These are phyloP conservation scores for Darevskia mixta DNA, from an alignment of 2,797 vertebrate species.

Conservation along the genomic window DNA sequence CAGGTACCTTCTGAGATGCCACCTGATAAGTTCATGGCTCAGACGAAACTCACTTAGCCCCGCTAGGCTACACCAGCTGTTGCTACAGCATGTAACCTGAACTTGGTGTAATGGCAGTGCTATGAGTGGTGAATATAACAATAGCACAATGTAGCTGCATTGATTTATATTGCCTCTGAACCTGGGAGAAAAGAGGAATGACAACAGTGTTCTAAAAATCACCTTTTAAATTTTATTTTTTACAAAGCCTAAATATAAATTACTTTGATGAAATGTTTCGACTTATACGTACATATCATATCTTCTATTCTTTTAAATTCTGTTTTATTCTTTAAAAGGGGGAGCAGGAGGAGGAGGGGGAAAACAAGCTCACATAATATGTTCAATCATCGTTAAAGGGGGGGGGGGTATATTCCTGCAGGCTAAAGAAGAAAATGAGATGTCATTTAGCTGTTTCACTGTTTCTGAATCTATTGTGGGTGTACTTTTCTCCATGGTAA, in stretches of 20 bases:
- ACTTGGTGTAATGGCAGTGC: background rate
- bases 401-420: rapidly evolving
- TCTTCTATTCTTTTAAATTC: background rate
- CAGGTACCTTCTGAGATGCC: background rate
- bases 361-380: background rate
- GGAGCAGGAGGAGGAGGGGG: background rate
- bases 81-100: background rate
- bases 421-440: background rate
- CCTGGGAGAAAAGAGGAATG: background rate
- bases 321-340: background rate
- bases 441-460: conserved; percentile 22
- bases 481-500: conserved; percentile 18
- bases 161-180: conserved; percentile 2
- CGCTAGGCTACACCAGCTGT: background rate
- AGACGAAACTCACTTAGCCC: background rate
- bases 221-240: background rate
- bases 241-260: background rate
- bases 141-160: background rate
- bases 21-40: background rate
- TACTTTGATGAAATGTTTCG: background rate
- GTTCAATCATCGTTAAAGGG: background rate
- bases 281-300: background rate
- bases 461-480: conserved; percentile 6
- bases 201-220: background rate
- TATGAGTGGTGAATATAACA: background rate